These are phyloP conservation scores for Bombyx mori DNA, from an alignment of 1,140 invertebrate species.

Conservation along the genomic window ASM3026992v2 NC_085107.1:19814001-19814500, in stretches of 20 bases:
- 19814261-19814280: conserved; percentile 32
- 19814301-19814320: conserved; percentile 18
- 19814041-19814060: no score
- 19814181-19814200: conserved; percentile 95
- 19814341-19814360: conserved; percentile 48
- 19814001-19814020: no score
- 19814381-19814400: conserved; percentile 36
- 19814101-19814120: conserved; percentile 92
- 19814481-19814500: conserved; percentile 62
- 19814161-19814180: conserved; percentile 99
- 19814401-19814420: conserved; percentile 4
- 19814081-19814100: conserved; percentile 64
- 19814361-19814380: conserved; percentile 34
- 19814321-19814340: conserved; percentile 20
- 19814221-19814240: conserved; percentile 98
- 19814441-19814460: conserved; percentile 18
- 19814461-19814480: conserved; percentile 59
- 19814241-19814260: conserved; percentile 93
- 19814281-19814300: conserved; percentile 11
- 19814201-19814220: conserved; percentile 97
- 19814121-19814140: conserved; percentile 99
- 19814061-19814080: no score
- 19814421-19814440: conserved; percentile 12
- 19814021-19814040: no score
- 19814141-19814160: conserved; percentile 98